Conservation (phyloP, 1,140 invertebrate genomes). For the Caenorhabditis elegans region WBcel235 BX284605.5:18339501-18340000, state of each 20-base stretch:
- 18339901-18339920: no score
- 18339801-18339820: no score
- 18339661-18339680: constrained; percentile 3
- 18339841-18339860: neutral
- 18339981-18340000: no score
- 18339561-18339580: neutral
- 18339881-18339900: neutral
- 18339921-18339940: no score
- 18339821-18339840: neutral
- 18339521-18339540: no score
- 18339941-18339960: no score
- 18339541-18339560: neutral
- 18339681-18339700: neutral
- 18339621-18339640: neutral
- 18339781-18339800: neutral
- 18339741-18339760: neutral
- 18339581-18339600: neutral
- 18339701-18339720: neutral
- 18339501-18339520: no score
- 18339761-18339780: neutral
- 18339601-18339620: neutral
- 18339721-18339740: neutral
- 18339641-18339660: neutral
- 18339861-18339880: neutral
- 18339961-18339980: no score